Evolutionary conservation across 1,140 invertebrate species (phyloP).

Genomic region (Diorhabda carinulata): DNA sequence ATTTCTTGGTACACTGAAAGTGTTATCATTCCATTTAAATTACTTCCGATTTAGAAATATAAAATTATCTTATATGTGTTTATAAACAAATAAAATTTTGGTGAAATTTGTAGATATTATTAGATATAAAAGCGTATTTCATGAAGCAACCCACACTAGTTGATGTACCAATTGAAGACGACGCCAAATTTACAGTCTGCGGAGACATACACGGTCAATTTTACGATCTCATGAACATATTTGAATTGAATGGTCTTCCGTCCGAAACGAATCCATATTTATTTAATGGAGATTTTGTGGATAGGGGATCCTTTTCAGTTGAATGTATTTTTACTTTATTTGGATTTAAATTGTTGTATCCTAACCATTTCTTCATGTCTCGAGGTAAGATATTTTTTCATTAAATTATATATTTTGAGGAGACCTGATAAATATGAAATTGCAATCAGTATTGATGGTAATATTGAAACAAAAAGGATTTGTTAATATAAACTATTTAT

Average conservation of each 20-base stretch:
- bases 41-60: too few species aligned
- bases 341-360: constrained; percentile 95
- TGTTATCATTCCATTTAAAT: too few species aligned
- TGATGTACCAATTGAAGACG: constrained; percentile 81
- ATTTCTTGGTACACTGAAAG: too few species aligned
- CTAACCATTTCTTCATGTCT: constrained; percentile 96
- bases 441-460: too few species aligned
- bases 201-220: constrained; percentile 99
- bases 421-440: too few species aligned
- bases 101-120: constrained; percentile 67
- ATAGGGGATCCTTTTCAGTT: constrained; percentile 97
- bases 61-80: too few species aligned
- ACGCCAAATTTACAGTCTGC: constrained; percentile 96
- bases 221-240: constrained; percentile 98
- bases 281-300: constrained; percentile 99
- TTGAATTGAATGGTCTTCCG: constrained; percentile 93
- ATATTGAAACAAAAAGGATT: too few species aligned
- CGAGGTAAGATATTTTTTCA: constrained; percentile 66
- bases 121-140: constrained; percentile 86
- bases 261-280: constrained; percentile 94
- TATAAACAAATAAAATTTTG: too few species aligned
- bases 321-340: constrained; percentile 98
- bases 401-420: too few species aligned
- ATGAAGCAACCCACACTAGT: constrained; percentile 82
- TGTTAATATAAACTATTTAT: too few species aligned